Evolutionary conservation across 2,113 vertebrate genomes (phyloP).

Genomic region (Stigmatopora nigra): DNA sequence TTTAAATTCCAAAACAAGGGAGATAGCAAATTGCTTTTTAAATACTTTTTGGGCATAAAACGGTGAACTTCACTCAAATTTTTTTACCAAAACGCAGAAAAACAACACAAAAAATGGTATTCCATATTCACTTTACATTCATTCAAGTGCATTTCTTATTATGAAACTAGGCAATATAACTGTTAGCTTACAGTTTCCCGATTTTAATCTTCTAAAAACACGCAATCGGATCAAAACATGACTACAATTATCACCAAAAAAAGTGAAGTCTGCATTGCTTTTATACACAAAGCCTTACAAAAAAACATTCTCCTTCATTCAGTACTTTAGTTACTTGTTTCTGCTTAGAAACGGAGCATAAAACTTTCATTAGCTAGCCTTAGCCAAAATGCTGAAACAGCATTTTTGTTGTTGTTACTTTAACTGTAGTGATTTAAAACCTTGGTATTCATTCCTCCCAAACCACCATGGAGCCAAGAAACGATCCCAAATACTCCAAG

Average conservation of each 20-base stretch:
- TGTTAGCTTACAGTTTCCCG: no score
- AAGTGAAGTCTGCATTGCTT: background rate
- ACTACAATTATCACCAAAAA: no score
- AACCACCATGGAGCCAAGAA: background rate
- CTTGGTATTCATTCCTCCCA: background rate
- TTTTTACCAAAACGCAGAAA: constrained; percentile 40
- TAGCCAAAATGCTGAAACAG: background rate
- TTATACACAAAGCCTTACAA: background rate
- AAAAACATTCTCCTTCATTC: background rate
- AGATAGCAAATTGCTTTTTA: constrained; percentile 22
- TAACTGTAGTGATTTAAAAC: background rate
- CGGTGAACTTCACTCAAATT: constrained; percentile 39
- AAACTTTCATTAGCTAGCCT: background rate
- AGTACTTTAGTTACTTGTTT: background rate
- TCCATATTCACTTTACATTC: constrained; percentile 10
- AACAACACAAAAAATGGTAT: constrained; percentile 38
- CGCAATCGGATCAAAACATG: background rate
- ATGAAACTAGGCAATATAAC: background rate
- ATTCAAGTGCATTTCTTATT: background rate
- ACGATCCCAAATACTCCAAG: no score
- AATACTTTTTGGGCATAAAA: constrained; percentile 26
- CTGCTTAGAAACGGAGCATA: background rate
- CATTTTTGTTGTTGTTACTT: background rate
- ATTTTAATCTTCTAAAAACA: no score
- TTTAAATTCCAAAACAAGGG: constrained; percentile 56